These are phyloP conservation scores for Papio anubis DNA, from an alignment of 2,113 vertebrate species.

Conservation along the genomic window DNA sequence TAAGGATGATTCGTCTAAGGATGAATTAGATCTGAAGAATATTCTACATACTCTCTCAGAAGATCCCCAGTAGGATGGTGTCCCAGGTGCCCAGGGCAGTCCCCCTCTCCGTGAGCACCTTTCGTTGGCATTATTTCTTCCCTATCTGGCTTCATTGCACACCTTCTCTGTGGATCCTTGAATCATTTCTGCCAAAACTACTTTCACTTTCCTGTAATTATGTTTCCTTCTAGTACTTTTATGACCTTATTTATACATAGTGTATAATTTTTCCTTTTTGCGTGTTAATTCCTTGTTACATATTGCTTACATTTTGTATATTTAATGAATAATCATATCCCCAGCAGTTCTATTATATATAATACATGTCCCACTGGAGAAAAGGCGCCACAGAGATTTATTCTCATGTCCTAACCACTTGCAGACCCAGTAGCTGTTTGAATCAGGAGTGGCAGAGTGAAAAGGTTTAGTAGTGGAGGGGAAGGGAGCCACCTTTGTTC, in stretches of 20 bases:
- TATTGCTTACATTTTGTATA: background rate
- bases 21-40: background rate
- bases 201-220: background rate
- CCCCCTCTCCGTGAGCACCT: fast-evolving
- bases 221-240: too few relatives aligned
- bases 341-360: background rate
- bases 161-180: background rate
- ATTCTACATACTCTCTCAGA: background rate
- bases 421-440: background rate
- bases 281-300: background rate
- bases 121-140: background rate
- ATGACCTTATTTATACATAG: too few relatives aligned
- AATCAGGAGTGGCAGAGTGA: background rate
- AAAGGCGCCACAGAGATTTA: background rate
- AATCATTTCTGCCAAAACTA: background rate
- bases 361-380: background rate
- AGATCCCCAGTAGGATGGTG: background rate
- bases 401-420: background rate
- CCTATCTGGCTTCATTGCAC: background rate
- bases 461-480: background rate
- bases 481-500: background rate
- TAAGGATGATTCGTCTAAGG: too few relatives aligned
- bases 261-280: background rate
- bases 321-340: background rate
- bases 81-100: background rate